phyloP scores from a whole-genome alignment of 2,113 vertebrate species.

The Notarius lentiginosus region DNA sequence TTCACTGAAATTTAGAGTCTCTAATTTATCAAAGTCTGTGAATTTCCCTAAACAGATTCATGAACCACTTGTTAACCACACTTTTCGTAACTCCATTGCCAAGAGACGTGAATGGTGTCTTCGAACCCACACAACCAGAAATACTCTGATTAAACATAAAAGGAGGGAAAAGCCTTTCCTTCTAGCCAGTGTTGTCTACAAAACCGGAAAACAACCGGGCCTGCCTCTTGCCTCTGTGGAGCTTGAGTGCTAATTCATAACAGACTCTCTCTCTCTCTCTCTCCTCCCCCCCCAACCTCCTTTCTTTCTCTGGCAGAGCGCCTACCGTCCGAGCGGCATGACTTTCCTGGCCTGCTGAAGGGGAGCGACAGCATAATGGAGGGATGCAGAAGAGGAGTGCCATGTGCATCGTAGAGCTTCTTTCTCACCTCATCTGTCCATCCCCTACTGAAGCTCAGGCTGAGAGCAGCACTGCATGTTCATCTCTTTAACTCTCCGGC shows the following conservation, averaged over 20 bases:
- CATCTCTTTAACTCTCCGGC: neutral
- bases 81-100: slow-evolving; percentile 39
- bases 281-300: neutral
- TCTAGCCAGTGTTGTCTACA: slow-evolving; percentile 58
- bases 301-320: slow-evolving; percentile 61
- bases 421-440: slow-evolving; percentile 38
- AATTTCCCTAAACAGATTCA: slow-evolving; percentile 49
- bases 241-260: slow-evolving; percentile 56
- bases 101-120: slow-evolving; percentile 49
- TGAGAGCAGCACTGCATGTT: slow-evolving; percentile 3
- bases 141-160: slow-evolving; percentile 55
- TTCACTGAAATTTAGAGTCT: slow-evolving; percentile 39
- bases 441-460: neutral
- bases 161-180: slow-evolving; percentile 48
- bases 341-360: slow-evolving; percentile 89
- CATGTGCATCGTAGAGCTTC: slow-evolving; percentile 57
- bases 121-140: slow-evolving; percentile 55
- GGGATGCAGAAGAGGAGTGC: slow-evolving; percentile 60
- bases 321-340: slow-evolving; percentile 87
- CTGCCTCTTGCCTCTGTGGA: slow-evolving; percentile 57
- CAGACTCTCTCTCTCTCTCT: slow-evolving; percentile 43
- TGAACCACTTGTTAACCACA: slow-evolving; percentile 61
- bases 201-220: slow-evolving; percentile 56
- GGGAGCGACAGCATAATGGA: slow-evolving; percentile 58
- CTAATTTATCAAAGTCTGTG: slow-evolving; percentile 38